phyloP scores from a whole-genome alignment of 2,113 vertebrate species.

The Campylomormyrus numenius region DNA sequence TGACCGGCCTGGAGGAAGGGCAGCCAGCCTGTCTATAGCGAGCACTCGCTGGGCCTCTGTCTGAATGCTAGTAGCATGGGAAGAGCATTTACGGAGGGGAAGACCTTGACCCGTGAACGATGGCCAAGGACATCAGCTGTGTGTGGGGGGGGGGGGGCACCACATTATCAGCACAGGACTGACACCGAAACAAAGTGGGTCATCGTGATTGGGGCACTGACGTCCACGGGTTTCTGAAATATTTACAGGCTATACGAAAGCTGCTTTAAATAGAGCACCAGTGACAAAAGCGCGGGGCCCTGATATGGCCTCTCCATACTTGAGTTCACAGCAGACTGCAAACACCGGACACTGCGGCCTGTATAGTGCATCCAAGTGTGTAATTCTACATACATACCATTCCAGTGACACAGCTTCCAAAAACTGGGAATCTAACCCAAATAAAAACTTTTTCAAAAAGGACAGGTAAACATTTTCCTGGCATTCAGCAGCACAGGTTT shows the following conservation, averaged over 20 bases:
- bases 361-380: background rate
- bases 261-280: background rate
- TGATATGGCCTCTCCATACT: background rate
- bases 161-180: background rate
- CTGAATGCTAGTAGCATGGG: background rate
- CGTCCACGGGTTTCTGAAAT: slow-evolving; percentile 26
- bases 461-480: background rate
- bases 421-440: background rate
- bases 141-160: background rate
- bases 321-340: background rate
- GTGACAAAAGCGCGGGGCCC: background rate
- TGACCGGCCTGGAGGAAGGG: background rate
- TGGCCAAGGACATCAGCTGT: background rate
- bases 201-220: slow-evolving; percentile 17
- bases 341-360: background rate
- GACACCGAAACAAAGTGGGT: slow-evolving; percentile 32
- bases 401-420: background rate
- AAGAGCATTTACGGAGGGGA: background rate
- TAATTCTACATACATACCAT: background rate
- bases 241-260: slow-evolving; percentile 24
- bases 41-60: background rate
- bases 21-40: background rate
- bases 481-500: background rate
- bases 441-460: background rate
- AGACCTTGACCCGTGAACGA: background rate